These are phyloP conservation scores for Teleopsis dalmanni DNA, from an alignment of 1,140 invertebrate species.

Conservation along the genomic window DNA sequence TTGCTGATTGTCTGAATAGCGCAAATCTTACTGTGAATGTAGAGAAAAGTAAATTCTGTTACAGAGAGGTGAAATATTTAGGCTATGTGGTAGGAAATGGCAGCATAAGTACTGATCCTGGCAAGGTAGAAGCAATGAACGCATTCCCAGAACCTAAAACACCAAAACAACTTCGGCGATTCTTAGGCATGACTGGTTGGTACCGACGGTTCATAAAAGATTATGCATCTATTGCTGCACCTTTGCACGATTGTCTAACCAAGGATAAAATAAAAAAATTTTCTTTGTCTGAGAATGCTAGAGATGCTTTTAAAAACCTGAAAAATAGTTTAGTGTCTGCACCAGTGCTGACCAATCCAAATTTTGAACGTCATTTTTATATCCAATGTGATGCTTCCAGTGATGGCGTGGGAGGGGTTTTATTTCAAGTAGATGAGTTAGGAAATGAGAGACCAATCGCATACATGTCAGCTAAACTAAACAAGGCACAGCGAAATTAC, in stretches of 20 bases:
- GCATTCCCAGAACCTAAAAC: slow-evolving; percentile 8
- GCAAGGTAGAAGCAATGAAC: slow-evolving; percentile 16
- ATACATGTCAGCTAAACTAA: slow-evolving; percentile 29
- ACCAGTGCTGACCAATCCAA: slow-evolving; percentile 32
- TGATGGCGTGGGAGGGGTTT: slow-evolving; percentile 31
- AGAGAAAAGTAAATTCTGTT: slow-evolving; percentile 19
- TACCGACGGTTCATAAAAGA: slow-evolving; percentile 34
- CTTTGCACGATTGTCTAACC: slow-evolving; percentile 15
- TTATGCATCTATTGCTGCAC: slow-evolving; percentile 25
- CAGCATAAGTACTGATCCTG: slow-evolving; percentile 38
- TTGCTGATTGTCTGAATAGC: neutral
- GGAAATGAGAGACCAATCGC: slow-evolving; percentile 20
- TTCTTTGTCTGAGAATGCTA: slow-evolving; percentile 23
- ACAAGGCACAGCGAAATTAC: slow-evolving; percentile 12
- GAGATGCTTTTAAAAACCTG: slow-evolving; percentile 28
- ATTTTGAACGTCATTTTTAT: slow-evolving; percentile 29
- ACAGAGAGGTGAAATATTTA: slow-evolving; percentile 20
- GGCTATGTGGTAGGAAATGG: slow-evolving; percentile 15
- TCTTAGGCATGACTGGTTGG: slow-evolving; percentile 44
- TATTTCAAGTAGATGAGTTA: slow-evolving; percentile 26
- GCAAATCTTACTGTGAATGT: slow-evolving; percentile 19
- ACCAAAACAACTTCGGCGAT: slow-evolving; percentile 38
- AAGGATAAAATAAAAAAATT: slow-evolving; percentile 4
- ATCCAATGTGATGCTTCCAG: slow-evolving; percentile 39
- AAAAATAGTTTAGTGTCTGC: slow-evolving; percentile 25